Base-by-base conservation (phyloP, 2,888 invertebrate genomes). In the Linnaemya vulpina region DNA sequence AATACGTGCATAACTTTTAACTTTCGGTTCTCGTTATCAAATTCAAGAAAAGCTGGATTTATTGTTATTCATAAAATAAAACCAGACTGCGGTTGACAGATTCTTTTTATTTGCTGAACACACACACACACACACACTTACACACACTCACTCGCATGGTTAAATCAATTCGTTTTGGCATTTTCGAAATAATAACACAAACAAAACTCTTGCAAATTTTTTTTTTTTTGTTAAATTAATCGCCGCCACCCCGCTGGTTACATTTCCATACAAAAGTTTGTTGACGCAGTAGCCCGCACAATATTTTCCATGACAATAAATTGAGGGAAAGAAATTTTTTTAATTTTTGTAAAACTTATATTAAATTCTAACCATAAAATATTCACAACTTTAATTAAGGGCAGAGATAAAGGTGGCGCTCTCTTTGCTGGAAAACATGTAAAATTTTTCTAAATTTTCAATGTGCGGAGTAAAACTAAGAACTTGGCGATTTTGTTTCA, bases 11-110 rank as follows among this genome's bases (percentile, higher is more conserved):
- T n/a, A n/a, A 30, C 30, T 15, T 22, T 40, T 51, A n/a, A 38
- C n/a, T 53, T 53, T 22, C 20, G 38, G 22, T 15, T 53, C 15
- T n/a, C 1, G 9, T 55, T 35, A 20, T 17, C 20, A 53, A 10
- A 68, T 20, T 38, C 8, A 22, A 38, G 1, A 68, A 11, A 68
- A 53, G 38, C 38, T 15, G 53, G 40, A 55, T 40, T 25, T 71
- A 25, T 5, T 58, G n/a, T 55, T 55, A 55, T 65, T 75, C 75
- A 46, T 17, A 82, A 46, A 65, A 76, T 76, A 75, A 82, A 82
- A 70, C 63, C 62, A 75, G 81, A 71, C 75, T 76, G 81, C 55
- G 81, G 81, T 70, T 82, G 81, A 65, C 81, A 82, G 63, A 13
- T 70, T 70, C 40, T 49, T 73, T 63, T 63, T 22, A 62, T 49